These are phyloP conservation scores for Sipha maydis DNA, from an alignment of 2,888 invertebrate genomes.

Conservation along the genomic window DNA sequence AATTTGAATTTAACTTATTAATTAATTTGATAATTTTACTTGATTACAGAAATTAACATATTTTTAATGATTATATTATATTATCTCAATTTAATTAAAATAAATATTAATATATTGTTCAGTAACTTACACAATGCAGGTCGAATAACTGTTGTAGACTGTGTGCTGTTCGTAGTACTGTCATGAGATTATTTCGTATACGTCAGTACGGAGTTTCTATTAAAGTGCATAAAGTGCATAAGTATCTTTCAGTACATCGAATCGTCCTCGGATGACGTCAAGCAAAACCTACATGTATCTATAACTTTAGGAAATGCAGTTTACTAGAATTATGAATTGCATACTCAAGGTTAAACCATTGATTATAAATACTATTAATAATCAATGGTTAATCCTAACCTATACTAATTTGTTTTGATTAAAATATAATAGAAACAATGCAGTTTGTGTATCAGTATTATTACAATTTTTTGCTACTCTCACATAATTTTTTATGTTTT, in stretches of 20 bases:
- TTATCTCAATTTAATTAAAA: not conserved
- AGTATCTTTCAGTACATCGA: not conserved
- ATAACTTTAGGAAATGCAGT: conserved; percentile 34
- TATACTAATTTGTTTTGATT: not conserved
- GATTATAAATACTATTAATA: too few species aligned
- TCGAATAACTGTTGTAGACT: not conserved
- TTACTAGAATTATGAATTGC: conserved; percentile 14
- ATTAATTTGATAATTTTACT: not conserved
- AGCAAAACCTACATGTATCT: conserved; percentile 12
- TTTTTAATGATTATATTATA: not conserved
- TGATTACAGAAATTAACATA: not conserved
- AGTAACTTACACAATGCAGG: not conserved
- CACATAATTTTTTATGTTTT: too few species aligned
- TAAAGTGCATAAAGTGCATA: not conserved
- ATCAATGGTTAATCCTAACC: conserved; percentile 5
- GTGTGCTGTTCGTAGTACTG: not conserved
- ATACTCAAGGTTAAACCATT: conserved; percentile 23
- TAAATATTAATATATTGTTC: not conserved
- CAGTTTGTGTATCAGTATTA: not conserved
- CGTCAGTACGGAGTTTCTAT: not conserved
- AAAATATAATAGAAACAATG: not conserved
- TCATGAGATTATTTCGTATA: not conserved
- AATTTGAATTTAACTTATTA: not conserved
- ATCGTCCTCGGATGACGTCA: conserved; percentile 27
- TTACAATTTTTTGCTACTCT: not conserved